Evolutionary conservation across 1,140 invertebrate genomes (phyloP), one percentile per base, ranked within the genome.

Genomic region (Caenorhabditis tropicalis): DNA sequence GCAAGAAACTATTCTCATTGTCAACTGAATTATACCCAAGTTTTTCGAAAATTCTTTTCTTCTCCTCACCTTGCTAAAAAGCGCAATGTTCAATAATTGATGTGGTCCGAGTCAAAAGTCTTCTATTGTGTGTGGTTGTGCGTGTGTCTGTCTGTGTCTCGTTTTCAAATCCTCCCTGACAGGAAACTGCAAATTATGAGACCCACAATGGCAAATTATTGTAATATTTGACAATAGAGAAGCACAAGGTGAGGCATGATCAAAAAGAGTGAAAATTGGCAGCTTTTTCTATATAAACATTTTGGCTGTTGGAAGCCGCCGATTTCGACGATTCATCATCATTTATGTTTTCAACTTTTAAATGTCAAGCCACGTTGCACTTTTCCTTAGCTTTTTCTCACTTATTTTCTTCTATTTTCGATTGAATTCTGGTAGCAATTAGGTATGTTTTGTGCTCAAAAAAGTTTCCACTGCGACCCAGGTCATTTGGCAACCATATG

Each of bases 401-500:
- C 19, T 43, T 16, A 36, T 43, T 10, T 10, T 43, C 10, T 74
- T 43, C 33, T 16, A 33, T 60, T 33, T 33, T 33, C 29, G 12
- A 29, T 58, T 58, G 27, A 7, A 6, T 27, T 9, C 10, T 21
- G 29, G 2, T 21, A 36, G 5, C 21, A 33, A n/a, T 31, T 33
- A 3, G 19, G 15, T 33, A 27, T 0, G 15, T 33, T 36, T 3
- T 19, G 58, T 2, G 0, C 2, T 24, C 12, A 43, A 74, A 74
- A 43, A 24, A 74, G n/a, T 39, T 19, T 7, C 65, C 36, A 43
- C 43, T n/a, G 36, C 3, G 53, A 56, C 53, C 24, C n/a, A 74
- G 65, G 65, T 74, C 65, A 74, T 74, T 74, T 74, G 65, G 65
- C 65, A 74, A 74, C 65, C 65, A 74, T 74, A 74, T 74, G 65